Percentiles rank a stretch among this genome's conserved stretches.
Conservation (phyloP, 2,797 vertebrate genomes). For the Anableps anableps region DNA sequence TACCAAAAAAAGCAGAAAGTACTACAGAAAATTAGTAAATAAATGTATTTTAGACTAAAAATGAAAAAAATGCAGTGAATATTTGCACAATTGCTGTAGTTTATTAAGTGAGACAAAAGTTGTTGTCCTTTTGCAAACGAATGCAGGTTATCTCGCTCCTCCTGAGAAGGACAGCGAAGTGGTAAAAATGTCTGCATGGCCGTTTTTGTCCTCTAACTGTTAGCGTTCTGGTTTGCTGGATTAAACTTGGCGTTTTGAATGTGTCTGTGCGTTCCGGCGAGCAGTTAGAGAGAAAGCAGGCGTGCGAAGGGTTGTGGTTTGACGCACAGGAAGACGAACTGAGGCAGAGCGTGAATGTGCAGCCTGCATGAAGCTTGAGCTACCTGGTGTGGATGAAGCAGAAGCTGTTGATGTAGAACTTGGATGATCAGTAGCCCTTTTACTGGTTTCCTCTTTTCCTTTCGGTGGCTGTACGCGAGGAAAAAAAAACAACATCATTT, state of each 20-base stretch:
- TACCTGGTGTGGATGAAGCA: not conserved
- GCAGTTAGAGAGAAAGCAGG: not conserved
- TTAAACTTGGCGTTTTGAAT: not conserved
- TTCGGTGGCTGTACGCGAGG: not conserved
- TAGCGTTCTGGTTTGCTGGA: not conserved
- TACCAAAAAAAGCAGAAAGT: not conserved
- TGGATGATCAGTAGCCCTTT: too few relatives aligned
- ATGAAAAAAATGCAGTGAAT: not conserved
- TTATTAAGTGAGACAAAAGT: too few relatives aligned
- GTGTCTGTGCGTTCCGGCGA: not conserved
- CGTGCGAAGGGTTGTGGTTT: constrained; percentile 40
- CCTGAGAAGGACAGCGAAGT: not conserved
- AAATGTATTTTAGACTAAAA: not conserved
- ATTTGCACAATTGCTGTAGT: not conserved
- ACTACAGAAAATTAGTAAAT: not conserved
- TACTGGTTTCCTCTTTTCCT: not conserved
- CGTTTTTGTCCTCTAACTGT: not conserved
- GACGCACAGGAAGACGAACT: constrained; percentile 50
- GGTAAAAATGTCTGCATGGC: not conserved
- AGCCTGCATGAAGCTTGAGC: rapidly evolving
- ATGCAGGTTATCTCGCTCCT: not conserved
- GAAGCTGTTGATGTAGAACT: rapidly evolving
- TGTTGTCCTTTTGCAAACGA: too few relatives aligned
- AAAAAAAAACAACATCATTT: not conserved
- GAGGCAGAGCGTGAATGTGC: rapidly evolving